These are phyloP conservation scores for Drosophila antonietae DNA, from an alignment of 2,888 invertebrate genomes.

Conservation along the genomic window DNA sequence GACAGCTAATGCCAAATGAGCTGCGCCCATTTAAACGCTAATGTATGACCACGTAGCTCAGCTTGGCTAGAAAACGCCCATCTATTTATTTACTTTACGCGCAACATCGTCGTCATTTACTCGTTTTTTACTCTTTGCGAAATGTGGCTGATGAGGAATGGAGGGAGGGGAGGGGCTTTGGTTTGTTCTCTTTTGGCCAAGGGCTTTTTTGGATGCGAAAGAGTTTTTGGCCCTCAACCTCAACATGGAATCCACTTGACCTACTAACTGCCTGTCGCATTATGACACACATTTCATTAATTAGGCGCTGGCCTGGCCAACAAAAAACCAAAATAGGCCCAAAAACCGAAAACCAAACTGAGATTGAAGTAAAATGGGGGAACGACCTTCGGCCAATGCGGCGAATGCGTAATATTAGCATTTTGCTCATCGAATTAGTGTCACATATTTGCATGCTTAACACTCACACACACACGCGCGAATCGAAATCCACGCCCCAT, in stretches of 20 bases:
- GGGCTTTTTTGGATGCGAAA: conserved; percentile 51
- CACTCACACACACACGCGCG: not conserved
- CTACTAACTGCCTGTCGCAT: conserved; percentile 76
- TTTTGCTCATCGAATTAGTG: conserved; percentile 63
- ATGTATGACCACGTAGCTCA: conserved; percentile 28
- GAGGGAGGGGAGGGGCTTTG: not conserved
- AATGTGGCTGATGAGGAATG: not conserved
- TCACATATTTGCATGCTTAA: conserved; percentile 52
- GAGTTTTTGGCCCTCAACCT: conserved; percentile 70
- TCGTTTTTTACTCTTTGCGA: conserved; percentile 20
- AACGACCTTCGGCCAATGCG: conserved; percentile 55
- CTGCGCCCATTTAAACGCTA: conserved; percentile 49
- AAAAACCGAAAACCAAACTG: not conserved
- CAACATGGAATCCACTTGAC: conserved; percentile 72
- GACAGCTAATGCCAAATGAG: conserved; percentile 35
- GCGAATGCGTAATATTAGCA: conserved; percentile 70
- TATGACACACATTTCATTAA: conserved; percentile 79
- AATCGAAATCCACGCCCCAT: conserved; percentile 40
- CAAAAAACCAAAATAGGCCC: not conserved
- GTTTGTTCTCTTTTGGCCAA: conserved; percentile 51
- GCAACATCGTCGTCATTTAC: conserved; percentile 36
- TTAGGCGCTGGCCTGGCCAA: conserved; percentile 59
- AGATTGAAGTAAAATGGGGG: not conserved
- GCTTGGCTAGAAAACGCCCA: conserved; percentile 62
- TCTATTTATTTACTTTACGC: conserved; percentile 66